Conservation (phyloP, 92 coral and sea anemone genomes). For the Umimayanthus kanabou region DNA sequence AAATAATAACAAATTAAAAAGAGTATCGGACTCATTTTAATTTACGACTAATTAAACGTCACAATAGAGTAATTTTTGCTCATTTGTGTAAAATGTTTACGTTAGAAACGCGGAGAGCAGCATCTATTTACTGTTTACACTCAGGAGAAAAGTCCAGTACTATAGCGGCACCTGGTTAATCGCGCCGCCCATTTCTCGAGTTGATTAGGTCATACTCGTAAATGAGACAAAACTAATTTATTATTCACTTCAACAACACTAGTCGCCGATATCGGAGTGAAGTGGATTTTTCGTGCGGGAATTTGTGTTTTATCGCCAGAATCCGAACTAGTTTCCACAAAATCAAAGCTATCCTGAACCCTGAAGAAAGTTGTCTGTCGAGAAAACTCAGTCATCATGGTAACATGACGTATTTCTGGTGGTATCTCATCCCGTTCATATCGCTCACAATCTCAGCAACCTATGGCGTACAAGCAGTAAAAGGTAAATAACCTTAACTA, state of each 20-base stretch:
- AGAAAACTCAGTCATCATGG: conserved; percentile 69
- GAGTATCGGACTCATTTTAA: too few species aligned
- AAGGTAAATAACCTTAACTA: conserved; percentile 4
- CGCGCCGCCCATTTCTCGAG: conserved; percentile 3
- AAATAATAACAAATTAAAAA: too few species aligned
- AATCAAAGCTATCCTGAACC: not conserved
- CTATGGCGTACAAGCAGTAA: not conserved
- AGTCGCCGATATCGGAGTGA: not conserved
- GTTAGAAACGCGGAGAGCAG: not conserved
- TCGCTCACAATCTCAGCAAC: conserved; percentile 6
- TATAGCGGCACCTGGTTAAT: conserved; percentile 34
- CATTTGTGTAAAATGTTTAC: not conserved
- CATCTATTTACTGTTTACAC: conserved; percentile 31
- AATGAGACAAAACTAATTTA: conserved; percentile 46
- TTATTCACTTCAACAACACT: conserved; percentile 31
- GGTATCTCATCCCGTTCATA: conserved; percentile 3
- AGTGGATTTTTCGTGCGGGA: not conserved
- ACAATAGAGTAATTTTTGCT: too few species aligned
- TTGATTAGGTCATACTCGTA: conserved; percentile 33
- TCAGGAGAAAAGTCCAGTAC: conserved; percentile 15
- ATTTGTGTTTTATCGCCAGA: not conserved
- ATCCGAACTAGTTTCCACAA: not conserved
- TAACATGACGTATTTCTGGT: conserved; percentile 69
- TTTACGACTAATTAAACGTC: too few species aligned
- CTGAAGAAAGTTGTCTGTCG: not conserved